These are phyloP conservation scores for Cheilosia soror DNA, from an alignment of 2,888 invertebrate genomes.

Conservation along the genomic window DNA sequence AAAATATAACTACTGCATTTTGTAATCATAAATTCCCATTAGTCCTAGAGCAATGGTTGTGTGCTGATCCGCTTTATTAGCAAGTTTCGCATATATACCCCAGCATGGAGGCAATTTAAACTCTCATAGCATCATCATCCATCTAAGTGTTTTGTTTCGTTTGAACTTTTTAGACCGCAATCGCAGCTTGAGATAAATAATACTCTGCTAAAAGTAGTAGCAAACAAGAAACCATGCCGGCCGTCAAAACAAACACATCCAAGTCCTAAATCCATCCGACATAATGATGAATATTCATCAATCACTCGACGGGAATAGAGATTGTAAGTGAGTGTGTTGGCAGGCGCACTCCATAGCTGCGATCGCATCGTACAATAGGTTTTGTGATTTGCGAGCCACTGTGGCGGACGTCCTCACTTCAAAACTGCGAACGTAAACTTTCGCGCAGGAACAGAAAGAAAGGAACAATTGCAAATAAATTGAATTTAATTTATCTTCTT, in stretches of 20 bases:
- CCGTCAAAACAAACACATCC: slow-evolving; percentile 60
- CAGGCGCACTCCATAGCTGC: slow-evolving; percentile 23
- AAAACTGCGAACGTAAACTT: slow-evolving; percentile 9
- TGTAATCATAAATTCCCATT: slow-evolving; percentile 62
- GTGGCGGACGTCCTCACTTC: not conserved
- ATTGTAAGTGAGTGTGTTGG: slow-evolving; percentile 45
- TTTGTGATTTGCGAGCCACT: slow-evolving; percentile 7
- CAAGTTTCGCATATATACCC: not conserved
- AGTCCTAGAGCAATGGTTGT: slow-evolving; percentile 47
- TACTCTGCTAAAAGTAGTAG: slow-evolving; percentile 20
- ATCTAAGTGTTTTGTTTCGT: slow-evolving; percentile 10
- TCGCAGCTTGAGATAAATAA: slow-evolving; percentile 26
- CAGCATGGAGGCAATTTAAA: not conserved
- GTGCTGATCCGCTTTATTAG: slow-evolving; percentile 23
- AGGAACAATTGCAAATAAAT: not conserved
- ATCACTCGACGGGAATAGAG: slow-evolving; percentile 48
- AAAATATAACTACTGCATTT: slow-evolving; percentile 25
- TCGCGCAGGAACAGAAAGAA: not conserved
- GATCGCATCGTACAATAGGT: slow-evolving; percentile 26
- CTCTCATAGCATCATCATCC: not conserved
- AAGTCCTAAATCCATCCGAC: slow-evolving; percentile 55
- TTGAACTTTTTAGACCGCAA: slow-evolving; percentile 32
- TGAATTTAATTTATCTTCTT: slow-evolving; percentile 48
- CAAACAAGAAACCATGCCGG: slow-evolving; percentile 1
- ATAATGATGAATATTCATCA: slow-evolving; percentile 66